phyloP scores from a whole-genome alignment of 2,797 vertebrate species.

The Monodelphis domestica region DNA sequence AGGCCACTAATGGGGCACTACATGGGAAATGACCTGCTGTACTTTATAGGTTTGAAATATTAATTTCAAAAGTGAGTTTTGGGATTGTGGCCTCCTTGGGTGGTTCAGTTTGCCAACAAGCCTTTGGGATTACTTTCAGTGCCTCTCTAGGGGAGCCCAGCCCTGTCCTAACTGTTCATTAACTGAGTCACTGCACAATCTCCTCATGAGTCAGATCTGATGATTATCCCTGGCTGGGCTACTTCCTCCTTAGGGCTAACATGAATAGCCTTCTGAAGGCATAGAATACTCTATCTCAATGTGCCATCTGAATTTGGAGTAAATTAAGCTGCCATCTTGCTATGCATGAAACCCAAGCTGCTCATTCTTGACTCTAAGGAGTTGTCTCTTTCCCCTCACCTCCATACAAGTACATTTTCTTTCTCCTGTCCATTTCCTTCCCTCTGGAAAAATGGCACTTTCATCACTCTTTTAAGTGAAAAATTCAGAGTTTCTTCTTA shows the following conservation, averaged over 20 bases:
- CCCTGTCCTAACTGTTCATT: neutral
- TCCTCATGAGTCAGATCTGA: neutral
- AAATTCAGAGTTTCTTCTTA: neutral
- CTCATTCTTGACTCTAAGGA: neutral
- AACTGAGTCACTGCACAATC: neutral
- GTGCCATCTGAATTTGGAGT: neutral
- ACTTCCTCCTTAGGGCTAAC: neutral
- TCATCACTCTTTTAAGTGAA: neutral
- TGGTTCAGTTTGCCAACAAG: neutral
- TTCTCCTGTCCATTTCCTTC: neutral
- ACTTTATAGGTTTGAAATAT: neutral
- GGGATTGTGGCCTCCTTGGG: neutral
- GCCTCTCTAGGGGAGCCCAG: neutral
- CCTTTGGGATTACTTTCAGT: neutral
- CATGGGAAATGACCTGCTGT: neutral
- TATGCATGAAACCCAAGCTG: neutral
- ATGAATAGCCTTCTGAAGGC: neutral
- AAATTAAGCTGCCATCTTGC: neutral
- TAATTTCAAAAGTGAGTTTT: neutral
- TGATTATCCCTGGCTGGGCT: neutral
- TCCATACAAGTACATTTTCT: neutral
- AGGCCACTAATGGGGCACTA: neutral
- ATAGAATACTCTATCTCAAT: neutral
- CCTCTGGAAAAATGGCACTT: neutral
- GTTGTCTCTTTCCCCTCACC: neutral